A percentile compares a stretch with the other conserved stretches of the same genome.
phyloP scores from a whole-genome alignment of 37 sponge, comb jelly and placozoan species.

The Spongilla lacustris region DNA sequence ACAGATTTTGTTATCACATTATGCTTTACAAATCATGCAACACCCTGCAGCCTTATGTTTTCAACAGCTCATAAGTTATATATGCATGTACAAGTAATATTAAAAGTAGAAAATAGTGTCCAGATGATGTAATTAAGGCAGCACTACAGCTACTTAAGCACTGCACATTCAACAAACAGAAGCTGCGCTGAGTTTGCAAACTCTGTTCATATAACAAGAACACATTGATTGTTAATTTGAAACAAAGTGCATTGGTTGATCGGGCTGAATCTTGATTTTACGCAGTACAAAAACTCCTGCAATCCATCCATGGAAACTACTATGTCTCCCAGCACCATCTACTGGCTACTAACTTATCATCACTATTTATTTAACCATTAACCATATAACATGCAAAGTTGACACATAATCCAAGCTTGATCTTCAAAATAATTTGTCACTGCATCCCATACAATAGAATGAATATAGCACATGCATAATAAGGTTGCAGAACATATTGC shows the following conservation, averaged over 20 bases:
- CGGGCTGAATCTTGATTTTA: not conserved
- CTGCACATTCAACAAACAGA: not conserved
- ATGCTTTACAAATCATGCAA: not conserved
- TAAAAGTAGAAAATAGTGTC: conserved; percentile 1
- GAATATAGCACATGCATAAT: conserved; percentile 1
- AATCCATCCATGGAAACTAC: not conserved
- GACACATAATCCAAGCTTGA: conserved; percentile 1
- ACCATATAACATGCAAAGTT: conserved; percentile 1
- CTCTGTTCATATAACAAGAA: not conserved
- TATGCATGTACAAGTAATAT: conserved; percentile 1
- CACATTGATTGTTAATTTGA: conserved; percentile 1
- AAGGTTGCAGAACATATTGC: not conserved
- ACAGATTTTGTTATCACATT: not conserved
- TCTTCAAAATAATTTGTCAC: conserved; percentile 1
- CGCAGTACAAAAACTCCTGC: conserved; percentile 1
- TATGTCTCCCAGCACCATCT: conserved; percentile 1
- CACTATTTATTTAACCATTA: not conserved
- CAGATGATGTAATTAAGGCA: not conserved
- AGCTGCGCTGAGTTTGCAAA: not conserved
- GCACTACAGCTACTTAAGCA: conserved; percentile 1
- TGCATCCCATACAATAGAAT: not conserved
- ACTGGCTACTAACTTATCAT: not conserved
- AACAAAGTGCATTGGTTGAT: conserved; percentile 1
- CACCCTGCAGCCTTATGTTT: conserved; percentile 1
- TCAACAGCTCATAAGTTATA: not conserved